These are phyloP conservation scores for Zoanthus gigantus DNA, from an alignment of 92 coral and sea anemone species.

Conservation along the genomic window DNA sequence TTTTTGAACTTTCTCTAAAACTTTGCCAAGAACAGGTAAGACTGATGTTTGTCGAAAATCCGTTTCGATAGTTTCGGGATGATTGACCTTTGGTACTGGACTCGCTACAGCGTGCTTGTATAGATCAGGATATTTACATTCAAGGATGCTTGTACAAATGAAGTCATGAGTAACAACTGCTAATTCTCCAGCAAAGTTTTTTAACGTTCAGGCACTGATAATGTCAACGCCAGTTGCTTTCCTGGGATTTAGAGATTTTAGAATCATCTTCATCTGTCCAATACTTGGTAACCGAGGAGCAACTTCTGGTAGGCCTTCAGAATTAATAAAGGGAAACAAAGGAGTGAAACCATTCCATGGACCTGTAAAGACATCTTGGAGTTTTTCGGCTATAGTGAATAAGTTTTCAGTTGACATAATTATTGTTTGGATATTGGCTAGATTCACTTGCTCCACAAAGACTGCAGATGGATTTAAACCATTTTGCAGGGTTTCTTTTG, in stretches of 20 bases:
- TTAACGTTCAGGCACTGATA: background rate
- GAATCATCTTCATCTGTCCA: background rate
- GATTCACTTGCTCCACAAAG: slow-evolving; percentile 37
- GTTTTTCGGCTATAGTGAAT: slow-evolving; percentile 23
- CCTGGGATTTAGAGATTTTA: background rate
- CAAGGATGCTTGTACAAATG: slow-evolving; percentile 20
- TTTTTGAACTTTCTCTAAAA: background rate
- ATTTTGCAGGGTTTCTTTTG: slow-evolving; percentile 41
- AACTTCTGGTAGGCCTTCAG: background rate
- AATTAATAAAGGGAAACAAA: background rate
- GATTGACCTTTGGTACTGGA: slow-evolving; percentile 43
- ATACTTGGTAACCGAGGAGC: background rate
- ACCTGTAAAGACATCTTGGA: slow-evolving; percentile 4
- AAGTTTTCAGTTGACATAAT: slow-evolving; percentile 15
- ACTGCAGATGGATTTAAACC: slow-evolving; percentile 55
- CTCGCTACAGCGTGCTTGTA: too few relatives aligned
- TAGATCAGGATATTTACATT: too few relatives aligned
- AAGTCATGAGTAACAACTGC: background rate
- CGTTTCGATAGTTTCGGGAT: background rate
- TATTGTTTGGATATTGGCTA: background rate
- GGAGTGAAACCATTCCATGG: slow-evolving; percentile 5
- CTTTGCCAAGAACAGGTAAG: background rate
- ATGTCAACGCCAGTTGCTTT: background rate
- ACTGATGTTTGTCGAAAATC: background rate
- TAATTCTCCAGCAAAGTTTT: background rate